phyloP scores from a whole-genome alignment of 1,140 invertebrate species.

The roundworm (Caenorhabditis elegans) region WBcel235 BX284605.5:12071501-12072000 shows the following conservation, averaged over 20 bases:
- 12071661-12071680: neutral
- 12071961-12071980: too few species aligned
- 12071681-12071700: neutral
- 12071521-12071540: too few species aligned
- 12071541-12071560: too few species aligned
- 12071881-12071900: too few species aligned
- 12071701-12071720: slow-evolving; percentile 20
- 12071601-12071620: neutral
- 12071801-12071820: too few species aligned
- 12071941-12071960: too few species aligned
- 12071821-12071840: too few species aligned
- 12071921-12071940: too few species aligned
- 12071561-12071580: neutral
- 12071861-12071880: neutral
- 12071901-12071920: too few species aligned
- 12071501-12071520: too few species aligned
- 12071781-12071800: neutral
- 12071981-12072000: too few species aligned
- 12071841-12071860: neutral
- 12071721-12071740: neutral
- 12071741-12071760: neutral
- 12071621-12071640: slow-evolving; percentile 10
- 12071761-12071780: neutral
- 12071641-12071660: slow-evolving; percentile 7
- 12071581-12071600: neutral